These are phyloP conservation scores for Wasmannia auropunctata DNA, from an alignment of 1,140 invertebrate genomes.

Conservation along the genomic window DNA sequence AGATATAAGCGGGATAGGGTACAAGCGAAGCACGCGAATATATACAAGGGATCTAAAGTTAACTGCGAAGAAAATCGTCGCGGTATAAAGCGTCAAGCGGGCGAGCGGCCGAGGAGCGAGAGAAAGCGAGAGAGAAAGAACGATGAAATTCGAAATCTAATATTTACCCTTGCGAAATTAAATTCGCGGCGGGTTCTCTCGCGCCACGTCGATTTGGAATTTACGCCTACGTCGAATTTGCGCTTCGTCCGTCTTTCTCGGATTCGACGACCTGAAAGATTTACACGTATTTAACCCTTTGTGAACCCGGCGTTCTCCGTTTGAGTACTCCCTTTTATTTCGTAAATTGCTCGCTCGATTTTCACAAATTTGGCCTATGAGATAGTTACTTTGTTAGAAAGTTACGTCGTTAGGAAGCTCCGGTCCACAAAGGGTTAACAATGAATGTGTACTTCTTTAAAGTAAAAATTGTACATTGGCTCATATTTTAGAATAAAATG, in stretches of 20 bases:
- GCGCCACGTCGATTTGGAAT: slow-evolving; percentile 13
- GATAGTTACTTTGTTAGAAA: no score
- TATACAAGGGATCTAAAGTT: slow-evolving; percentile 50
- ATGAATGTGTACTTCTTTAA: no score
- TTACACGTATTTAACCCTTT: background rate
- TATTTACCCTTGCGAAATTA: slow-evolving; percentile 51
- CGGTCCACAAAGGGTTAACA: background rate
- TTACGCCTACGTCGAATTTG: background rate
- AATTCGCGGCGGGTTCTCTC: slow-evolving; percentile 21
- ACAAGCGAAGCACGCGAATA: slow-evolving; percentile 46
- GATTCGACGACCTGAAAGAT: background rate
- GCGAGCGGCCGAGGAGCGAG: background rate
- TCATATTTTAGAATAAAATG: no score
- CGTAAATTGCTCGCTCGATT: no score
- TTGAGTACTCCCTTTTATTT: no score
- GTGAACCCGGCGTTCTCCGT: no score
- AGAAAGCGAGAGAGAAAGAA: no score
- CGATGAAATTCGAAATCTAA: slow-evolving; percentile 58
- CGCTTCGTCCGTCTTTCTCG: background rate
- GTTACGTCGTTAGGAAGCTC: no score
- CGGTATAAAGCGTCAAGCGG: slow-evolving; percentile 9
- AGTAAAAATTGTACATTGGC: no score
- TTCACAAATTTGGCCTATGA: no score
- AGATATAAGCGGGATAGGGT: slow-evolving; percentile 46
- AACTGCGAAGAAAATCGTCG: slow-evolving; percentile 45